phyloP scores from a whole-genome alignment of 1,140 invertebrate genomes.

The Mamestra configurata region DNA sequence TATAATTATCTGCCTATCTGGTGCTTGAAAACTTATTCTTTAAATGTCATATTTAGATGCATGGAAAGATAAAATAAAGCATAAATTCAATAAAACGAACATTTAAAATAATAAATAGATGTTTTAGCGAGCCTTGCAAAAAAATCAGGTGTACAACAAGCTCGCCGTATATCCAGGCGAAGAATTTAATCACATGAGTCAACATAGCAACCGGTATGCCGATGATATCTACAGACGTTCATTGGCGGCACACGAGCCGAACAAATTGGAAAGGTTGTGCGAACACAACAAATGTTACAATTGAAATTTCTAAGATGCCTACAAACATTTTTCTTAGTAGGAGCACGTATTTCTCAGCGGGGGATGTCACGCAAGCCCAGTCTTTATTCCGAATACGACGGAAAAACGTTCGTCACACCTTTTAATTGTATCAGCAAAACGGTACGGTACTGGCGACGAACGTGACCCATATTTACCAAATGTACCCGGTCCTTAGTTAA shows the following conservation, averaged over 20 bases:
- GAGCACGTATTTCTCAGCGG: conserved; percentile 79
- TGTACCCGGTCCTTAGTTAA: not conserved
- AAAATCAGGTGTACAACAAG: conserved; percentile 55
- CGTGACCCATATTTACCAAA: conserved; percentile 67
- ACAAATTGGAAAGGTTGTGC: conserved; percentile 81
- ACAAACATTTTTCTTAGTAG: conserved; percentile 82
- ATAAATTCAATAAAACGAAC: conserved; percentile 28
- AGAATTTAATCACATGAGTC: conserved; percentile 84
- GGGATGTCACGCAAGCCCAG: conserved; percentile 63
- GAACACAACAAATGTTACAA: conserved; percentile 82
- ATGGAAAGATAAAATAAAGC: conserved; percentile 13
- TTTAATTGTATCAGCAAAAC: conserved; percentile 77
- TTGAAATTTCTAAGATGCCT: conserved; percentile 86
- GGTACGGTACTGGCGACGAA: conserved; percentile 65
- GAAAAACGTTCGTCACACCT: conserved; percentile 74
- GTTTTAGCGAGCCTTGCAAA: conserved; percentile 64
- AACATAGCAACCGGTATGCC: conserved; percentile 74
- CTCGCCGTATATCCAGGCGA: conserved; percentile 66
- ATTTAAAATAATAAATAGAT: conserved; percentile 62
- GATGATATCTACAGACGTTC: conserved; percentile 80
- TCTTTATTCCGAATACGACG: conserved; percentile 67
- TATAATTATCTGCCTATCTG: not conserved
- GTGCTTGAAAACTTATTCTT: not conserved
- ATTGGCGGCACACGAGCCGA: conserved; percentile 76
- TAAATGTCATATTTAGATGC: conserved; percentile 16